Percentiles rank a stretch among this genome's conserved stretches.
These are phyloP conservation scores for Calycopis cecrops DNA, from an alignment of 1,140 invertebrate genomes.

Conservation along the genomic window DNA sequence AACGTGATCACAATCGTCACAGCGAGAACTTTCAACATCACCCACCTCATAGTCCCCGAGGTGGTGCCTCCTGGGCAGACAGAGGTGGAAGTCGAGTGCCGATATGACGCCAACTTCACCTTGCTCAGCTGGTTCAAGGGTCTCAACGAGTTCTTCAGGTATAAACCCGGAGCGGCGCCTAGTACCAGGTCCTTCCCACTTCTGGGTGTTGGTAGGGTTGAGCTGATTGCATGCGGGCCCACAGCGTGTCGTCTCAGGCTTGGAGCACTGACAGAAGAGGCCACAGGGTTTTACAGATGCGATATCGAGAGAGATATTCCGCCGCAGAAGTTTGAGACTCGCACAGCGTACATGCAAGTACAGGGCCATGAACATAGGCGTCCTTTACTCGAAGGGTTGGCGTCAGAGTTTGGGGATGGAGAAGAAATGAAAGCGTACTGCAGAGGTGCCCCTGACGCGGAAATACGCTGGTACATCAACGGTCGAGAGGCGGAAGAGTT, in stretches of 20 bases:
- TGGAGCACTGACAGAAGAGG: constrained; percentile 53
- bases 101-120: constrained; percentile 66
- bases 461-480: constrained; percentile 64
- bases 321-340: constrained; percentile 52
- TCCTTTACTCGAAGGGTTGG: constrained; percentile 55
- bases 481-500: constrained; percentile 44
- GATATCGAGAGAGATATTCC: constrained; percentile 57
- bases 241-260: constrained; percentile 49
- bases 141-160: constrained; percentile 59
- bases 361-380: constrained; percentile 43
- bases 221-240: constrained; percentile 52
- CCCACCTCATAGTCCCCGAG: constrained; percentile 49
- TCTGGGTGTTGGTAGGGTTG: constrained; percentile 52
- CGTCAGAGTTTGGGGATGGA: constrained; percentile 45
- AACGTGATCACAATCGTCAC: constrained; percentile 15
- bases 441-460: constrained; percentile 44
- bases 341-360: constrained; percentile 52
- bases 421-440: constrained; percentile 60
- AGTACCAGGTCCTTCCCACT: constrained; percentile 58
- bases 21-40: constrained; percentile 56
- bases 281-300: constrained; percentile 57
- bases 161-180: constrained; percentile 51
- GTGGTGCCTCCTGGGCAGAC: constrained; percentile 41
- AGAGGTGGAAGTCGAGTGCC: constrained; percentile 57
- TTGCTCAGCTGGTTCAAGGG: constrained; percentile 66